phyloP scores from a whole-genome alignment of 2,113 vertebrate species.

The Dryoscopus gambensis region DNA sequence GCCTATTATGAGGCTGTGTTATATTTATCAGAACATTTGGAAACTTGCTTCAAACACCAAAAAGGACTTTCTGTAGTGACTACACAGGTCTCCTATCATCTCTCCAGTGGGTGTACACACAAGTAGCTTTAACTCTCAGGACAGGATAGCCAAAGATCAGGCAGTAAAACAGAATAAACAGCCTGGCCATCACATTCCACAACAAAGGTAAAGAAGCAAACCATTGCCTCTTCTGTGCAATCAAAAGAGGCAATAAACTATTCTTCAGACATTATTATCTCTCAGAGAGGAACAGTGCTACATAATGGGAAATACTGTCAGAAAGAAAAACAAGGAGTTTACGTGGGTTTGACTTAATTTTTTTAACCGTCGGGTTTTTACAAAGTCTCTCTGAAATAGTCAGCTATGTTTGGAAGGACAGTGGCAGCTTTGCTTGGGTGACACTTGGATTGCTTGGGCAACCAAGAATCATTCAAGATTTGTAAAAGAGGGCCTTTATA shows the following conservation, averaged over 20 bases:
- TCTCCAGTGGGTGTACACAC: not conserved
- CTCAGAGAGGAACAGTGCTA: not conserved
- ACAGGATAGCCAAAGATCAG: not conserved
- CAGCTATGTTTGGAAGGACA: not conserved
- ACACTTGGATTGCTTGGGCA: not conserved
- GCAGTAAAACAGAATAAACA: not conserved
- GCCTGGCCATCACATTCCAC: not conserved
- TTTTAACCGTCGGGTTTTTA: not conserved
- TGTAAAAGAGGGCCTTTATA: not conserved
- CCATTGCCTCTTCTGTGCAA: not conserved
- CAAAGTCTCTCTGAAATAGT: not conserved
- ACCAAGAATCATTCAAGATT: not conserved
- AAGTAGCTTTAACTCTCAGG: not conserved
- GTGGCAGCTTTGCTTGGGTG: not conserved
- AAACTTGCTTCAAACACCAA: not conserved
- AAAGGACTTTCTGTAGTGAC: not conserved
- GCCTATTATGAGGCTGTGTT: not conserved
- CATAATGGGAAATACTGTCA: not conserved
- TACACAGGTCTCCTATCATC: not conserved
- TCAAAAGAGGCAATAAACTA: not conserved
- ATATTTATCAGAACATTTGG: not conserved
- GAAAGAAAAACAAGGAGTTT: not conserved
- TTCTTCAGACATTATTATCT: not conserved
- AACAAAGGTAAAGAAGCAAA: not conserved
- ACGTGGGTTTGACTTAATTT: accelerated